Evolutionary conservation across 2,113 vertebrate species (phyloP).

Genomic region (Menidia beryllina): DNA sequence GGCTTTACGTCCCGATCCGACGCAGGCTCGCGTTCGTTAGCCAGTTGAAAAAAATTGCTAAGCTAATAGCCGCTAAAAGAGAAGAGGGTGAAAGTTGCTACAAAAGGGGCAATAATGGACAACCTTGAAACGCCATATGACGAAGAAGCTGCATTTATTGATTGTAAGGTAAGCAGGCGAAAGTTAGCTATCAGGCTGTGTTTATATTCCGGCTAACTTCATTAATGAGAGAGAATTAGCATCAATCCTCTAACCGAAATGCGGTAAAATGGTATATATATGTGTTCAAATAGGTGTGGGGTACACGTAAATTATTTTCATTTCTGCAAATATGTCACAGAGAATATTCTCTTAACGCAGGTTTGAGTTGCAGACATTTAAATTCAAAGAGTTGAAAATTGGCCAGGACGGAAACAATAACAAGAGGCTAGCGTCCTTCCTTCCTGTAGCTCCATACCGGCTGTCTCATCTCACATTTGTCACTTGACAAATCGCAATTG

Average conservation of each 20-base stretch:
- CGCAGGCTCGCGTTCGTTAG: background rate
- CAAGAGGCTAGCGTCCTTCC: background rate
- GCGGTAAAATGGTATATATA: no score
- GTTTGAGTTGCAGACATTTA: no score
- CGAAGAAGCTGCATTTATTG: conserved; percentile 55
- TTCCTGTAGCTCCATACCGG: background rate
- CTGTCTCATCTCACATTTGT: no score
- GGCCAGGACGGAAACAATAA: no score
- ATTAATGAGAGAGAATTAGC: background rate
- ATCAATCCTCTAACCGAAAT: background rate
- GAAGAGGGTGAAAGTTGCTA: background rate
- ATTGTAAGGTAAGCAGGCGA: conserved; percentile 62
- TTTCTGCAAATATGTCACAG: no score
- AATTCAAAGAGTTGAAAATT: no score
- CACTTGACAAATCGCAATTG: background rate
- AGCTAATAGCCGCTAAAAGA: background rate
- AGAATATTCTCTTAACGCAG: no score
- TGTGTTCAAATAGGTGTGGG: no score
- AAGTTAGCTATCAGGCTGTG: background rate
- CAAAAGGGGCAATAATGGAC: conserved; percentile 54
- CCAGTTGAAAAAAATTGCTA: background rate
- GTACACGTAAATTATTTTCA: no score
- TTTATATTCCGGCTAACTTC: no score
- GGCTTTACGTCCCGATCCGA: background rate
- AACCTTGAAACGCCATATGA: conserved; percentile 69